Conservation (phyloP, 2,888 invertebrate genomes). For the Sphaerophoria taeniata region DNA sequence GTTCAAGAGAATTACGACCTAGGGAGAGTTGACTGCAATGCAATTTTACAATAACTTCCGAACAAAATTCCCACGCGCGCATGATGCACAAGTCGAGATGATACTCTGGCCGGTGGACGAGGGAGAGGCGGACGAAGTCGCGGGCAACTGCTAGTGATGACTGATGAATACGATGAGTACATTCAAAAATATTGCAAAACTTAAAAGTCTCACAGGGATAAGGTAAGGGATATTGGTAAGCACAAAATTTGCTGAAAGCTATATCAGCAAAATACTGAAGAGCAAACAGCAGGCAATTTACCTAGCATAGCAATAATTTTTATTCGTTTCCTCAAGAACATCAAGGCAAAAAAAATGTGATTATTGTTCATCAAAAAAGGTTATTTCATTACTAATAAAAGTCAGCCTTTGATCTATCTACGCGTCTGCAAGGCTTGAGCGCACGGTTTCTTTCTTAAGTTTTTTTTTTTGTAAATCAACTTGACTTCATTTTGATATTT, state of each 20-base stretch:
- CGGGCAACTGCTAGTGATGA: no score
- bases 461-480: conserved; percentile 18
- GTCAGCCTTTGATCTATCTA: conserved; percentile 13
- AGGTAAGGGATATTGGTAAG: no score
- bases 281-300: not conserved
- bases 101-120: no score
- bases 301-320: not conserved
- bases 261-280: not conserved
- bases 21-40: no score
- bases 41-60: no score
- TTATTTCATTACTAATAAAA: conserved; percentile 29
- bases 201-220: no score
- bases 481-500: conserved; percentile 14
- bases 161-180: no score
- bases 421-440: not conserved
- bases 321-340: not conserved
- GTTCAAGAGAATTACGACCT: no score
- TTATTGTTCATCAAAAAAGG: conserved; percentile 22
- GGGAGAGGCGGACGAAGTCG: no score
- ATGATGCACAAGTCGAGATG: no score
- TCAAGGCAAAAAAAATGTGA: conserved; percentile 2
- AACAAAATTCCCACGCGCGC: no score
- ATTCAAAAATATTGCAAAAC: no score
- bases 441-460: not conserved
- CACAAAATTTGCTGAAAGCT: not conserved